phyloP scores from a whole-genome alignment of 1,140 invertebrate species.

The Leptinotarsa texana region DNA sequence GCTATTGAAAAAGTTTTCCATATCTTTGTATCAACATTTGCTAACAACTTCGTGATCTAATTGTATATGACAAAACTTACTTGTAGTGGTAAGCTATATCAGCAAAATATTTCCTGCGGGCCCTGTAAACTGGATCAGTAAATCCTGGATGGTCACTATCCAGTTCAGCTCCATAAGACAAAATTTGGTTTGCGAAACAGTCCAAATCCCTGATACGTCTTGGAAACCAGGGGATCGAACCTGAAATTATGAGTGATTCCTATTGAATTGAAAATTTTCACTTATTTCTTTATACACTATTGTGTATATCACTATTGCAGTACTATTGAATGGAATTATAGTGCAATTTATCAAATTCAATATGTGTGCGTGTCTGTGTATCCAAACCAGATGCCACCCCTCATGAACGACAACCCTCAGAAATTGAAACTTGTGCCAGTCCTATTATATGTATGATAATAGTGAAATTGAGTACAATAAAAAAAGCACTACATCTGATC shows the following conservation, averaged over 20 bases:
- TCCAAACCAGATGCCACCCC: no score
- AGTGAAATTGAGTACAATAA: no score
- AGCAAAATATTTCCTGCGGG: conserved; percentile 84
- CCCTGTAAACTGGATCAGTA: conserved; percentile 83
- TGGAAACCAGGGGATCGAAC: conserved; percentile 96
- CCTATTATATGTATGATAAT: no score
- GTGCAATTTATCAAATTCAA: no score
- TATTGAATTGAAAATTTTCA: no score
- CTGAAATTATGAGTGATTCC: conserved; percentile 50
- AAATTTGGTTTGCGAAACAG: conserved; percentile 95
- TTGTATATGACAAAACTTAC: conserved; percentile 10
- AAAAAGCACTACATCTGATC: no score
- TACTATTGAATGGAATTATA: no score
- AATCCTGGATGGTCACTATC: conserved; percentile 98
- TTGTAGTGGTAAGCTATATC: conserved; percentile 97
- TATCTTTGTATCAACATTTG: not conserved
- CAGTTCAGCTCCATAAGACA: conserved; percentile 93
- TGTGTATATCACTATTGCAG: no score
- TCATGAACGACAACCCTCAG: no score
- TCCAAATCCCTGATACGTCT: conserved; percentile 92
- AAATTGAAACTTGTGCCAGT: no score
- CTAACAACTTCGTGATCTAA: not conserved
- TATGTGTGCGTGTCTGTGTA: no score
- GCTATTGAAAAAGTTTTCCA: no score
- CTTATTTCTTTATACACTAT: not conserved